phyloP scores from a whole-genome alignment of 2,113 vertebrate genomes.

The Gopherus evgoodei region DNA sequence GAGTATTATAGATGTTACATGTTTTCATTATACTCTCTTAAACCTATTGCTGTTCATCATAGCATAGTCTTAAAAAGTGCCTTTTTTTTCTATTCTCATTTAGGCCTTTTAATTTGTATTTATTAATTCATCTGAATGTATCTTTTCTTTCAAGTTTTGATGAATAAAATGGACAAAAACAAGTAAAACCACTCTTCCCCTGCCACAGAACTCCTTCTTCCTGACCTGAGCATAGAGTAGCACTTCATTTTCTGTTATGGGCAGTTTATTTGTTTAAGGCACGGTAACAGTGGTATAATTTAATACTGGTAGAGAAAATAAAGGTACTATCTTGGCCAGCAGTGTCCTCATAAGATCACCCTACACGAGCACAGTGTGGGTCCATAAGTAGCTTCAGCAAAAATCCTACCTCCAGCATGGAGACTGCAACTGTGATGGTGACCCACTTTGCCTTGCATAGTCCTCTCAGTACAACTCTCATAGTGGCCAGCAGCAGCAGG shows the following conservation, averaged over 20 bases:
- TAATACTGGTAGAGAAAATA: too few relatives aligned
- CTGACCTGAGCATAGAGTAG: neutral
- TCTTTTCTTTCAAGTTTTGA: constrained; percentile 25
- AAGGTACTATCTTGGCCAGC: too few relatives aligned
- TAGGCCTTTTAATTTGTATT: constrained; percentile 13
- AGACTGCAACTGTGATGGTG: neutral
- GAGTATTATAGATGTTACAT: neutral
- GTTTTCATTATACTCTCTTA: neutral
- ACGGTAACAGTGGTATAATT: neutral
- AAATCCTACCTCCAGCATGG: fast-evolving
- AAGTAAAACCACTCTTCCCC: neutral
- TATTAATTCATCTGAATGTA: constrained; percentile 37
- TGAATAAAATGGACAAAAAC: constrained; percentile 24
- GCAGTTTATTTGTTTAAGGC: neutral
- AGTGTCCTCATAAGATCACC: neutral
- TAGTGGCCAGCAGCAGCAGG: neutral
- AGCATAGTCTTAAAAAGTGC: neutral
- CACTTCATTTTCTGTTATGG: neutral
- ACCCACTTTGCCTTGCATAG: neutral
- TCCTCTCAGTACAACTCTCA: fast-evolving
- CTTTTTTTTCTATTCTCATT: constrained; percentile 24
- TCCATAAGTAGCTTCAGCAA: neutral
- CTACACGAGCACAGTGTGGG: neutral
- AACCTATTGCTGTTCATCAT: neutral
- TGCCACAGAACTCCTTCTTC: neutral